Evolutionary conservation across 1,140 invertebrate species (phyloP).

Genomic region (Panagrolaimus sp.): DNA sequence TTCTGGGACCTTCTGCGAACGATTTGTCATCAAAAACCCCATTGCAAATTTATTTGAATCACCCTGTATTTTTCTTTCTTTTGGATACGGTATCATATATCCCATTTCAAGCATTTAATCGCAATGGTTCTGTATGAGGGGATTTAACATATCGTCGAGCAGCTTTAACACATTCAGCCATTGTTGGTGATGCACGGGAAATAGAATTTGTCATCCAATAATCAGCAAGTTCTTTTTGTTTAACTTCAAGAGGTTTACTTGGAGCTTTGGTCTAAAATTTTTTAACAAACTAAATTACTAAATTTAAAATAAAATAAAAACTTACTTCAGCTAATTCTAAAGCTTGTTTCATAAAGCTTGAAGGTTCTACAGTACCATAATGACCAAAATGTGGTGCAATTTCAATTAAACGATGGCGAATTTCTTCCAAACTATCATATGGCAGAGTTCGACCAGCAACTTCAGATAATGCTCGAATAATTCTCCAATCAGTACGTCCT

Average conservation of each 20-base stretch:
- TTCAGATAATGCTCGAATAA: constrained; percentile 80
- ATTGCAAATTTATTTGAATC: too few relatives aligned
- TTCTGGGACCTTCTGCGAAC: too few relatives aligned
- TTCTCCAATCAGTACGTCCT: constrained; percentile 96
- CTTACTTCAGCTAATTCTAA: constrained; percentile 64
- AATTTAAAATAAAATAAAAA: neutral
- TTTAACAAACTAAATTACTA: neutral
- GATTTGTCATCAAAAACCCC: too few relatives aligned
- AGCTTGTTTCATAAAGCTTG: constrained; percentile 76
- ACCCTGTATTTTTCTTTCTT: too few relatives aligned
- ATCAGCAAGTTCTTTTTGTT: constrained; percentile 77
- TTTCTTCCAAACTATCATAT: constrained; percentile 79
- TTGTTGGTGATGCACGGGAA: constrained; percentile 88
- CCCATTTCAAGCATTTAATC: too few relatives aligned
- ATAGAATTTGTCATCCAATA: constrained; percentile 98
- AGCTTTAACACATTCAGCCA: constrained; percentile 94
- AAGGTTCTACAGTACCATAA: constrained; percentile 76
- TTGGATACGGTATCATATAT: too few relatives aligned
- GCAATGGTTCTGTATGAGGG: constrained; percentile 29
- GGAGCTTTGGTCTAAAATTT: constrained; percentile 18
- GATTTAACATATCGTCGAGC: constrained; percentile 60
- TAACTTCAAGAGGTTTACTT: constrained; percentile 25
- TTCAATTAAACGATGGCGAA: constrained; percentile 72
- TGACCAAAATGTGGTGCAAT: constrained; percentile 80
- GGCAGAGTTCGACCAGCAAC: constrained; percentile 76